These are phyloP conservation scores for Balearica regulorum DNA, from an alignment of 2,797 vertebrate species.

Conservation along the genomic window DNA sequence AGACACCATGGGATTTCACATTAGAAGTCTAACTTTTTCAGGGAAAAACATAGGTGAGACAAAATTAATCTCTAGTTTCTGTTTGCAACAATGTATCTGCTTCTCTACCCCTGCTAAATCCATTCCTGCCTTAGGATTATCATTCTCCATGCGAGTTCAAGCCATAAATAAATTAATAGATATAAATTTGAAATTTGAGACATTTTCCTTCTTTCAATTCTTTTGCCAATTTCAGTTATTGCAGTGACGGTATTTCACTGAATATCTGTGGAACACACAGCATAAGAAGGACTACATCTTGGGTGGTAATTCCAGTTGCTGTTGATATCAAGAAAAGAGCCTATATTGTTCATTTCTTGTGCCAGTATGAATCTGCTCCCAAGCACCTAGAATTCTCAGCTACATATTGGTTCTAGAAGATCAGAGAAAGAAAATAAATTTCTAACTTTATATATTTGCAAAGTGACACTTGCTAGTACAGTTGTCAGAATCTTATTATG, in stretches of 20 bases:
- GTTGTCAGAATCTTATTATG: not conserved
- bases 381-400: not conserved
- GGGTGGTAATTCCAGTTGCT: not conserved
- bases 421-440: not conserved
- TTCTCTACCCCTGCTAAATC: not conserved
- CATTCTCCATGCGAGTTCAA: not conserved
- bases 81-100: not conserved
- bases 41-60: not conserved
- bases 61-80: not conserved
- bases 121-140: not conserved
- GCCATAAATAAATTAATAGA: not conserved
- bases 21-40: not conserved
- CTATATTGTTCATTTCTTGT: not conserved
- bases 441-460: not conserved
- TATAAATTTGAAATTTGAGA: not conserved
- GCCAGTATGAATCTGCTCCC: not conserved
- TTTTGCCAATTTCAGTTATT: not conserved
- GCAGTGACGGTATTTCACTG: not conserved
- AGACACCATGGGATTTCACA: not conserved
- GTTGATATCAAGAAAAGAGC: not conserved
- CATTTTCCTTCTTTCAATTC: not conserved
- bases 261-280: not conserved
- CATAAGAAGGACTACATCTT: not conserved
- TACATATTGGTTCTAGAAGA: not conserved
- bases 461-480: not conserved